These are phyloP conservation scores for Fistularia tabacaria DNA, from an alignment of 2,797 vertebrate genomes.

Conservation along the genomic window DNA sequence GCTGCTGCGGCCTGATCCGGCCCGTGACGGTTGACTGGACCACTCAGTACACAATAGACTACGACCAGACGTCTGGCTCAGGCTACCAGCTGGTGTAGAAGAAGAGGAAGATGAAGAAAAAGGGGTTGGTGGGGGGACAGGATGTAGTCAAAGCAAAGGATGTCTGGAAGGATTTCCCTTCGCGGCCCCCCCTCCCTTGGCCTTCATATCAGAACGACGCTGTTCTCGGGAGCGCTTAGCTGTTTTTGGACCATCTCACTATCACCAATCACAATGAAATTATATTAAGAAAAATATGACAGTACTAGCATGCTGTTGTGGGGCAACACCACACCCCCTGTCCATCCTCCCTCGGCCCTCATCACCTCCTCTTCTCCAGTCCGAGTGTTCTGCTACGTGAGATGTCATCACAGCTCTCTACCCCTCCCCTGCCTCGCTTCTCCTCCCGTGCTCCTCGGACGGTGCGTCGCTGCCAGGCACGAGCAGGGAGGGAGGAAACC, in stretches of 20 bases:
- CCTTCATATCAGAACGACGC: conserved; percentile 58
- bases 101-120: conserved; percentile 5
- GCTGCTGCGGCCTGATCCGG: conserved; percentile 96
- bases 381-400: conserved; percentile 20
- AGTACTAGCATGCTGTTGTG: conserved; percentile 88
- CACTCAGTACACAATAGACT: conserved; percentile 97
- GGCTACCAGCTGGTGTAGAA: conserved; percentile 97
- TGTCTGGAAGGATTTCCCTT: conserved; percentile 15
- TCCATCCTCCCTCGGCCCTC: conserved; percentile 55
- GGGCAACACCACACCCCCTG: conserved; percentile 72
- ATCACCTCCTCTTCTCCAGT: conserved; percentile 33
- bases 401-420: conserved; percentile 9
- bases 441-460: conserved; percentile 72
- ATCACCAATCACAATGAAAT: conserved; percentile 60
- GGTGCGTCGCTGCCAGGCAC: conserved; percentile 81
- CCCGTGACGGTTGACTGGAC: conserved; percentile 97
- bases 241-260: conserved; percentile 74
- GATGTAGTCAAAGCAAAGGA: background rate
- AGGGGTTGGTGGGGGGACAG: conserved; percentile 3
- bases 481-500: conserved; percentile 68
- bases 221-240: conserved; percentile 74
- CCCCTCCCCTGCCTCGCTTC: conserved; percentile 33
- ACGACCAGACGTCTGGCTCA: conserved; percentile 94
- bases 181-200: conserved; percentile 9
- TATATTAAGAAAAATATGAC: conserved; percentile 61